Evolutionary conservation across 2,888 invertebrate species (phyloP).

Genomic region (Tolmerus cingulatus): DNA sequence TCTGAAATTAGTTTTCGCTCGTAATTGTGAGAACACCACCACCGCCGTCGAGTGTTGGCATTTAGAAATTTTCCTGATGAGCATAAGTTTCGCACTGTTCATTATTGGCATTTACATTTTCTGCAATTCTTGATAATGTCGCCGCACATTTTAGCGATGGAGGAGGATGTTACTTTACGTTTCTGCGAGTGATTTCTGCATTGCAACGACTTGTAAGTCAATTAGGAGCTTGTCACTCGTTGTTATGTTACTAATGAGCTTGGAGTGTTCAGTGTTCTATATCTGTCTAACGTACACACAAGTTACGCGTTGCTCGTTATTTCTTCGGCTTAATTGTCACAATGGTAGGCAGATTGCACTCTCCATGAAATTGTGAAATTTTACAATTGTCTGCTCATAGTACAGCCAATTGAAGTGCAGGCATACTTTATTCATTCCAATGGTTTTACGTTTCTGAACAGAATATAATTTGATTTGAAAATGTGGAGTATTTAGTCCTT

Average conservation of each 20-base stretch:
- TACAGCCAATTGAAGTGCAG: not conserved
- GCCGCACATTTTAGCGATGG: not conserved
- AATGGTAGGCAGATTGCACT: not conserved
- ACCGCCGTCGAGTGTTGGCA: not conserved
- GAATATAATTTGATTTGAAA: not conserved
- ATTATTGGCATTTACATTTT: not conserved
- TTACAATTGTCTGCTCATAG: not conserved
- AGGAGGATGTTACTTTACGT: not conserved
- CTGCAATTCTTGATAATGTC: not conserved
- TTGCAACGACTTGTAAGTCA: not conserved
- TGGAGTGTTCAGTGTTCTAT: not conserved
- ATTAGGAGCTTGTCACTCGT: not conserved
- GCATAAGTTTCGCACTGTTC: not conserved
- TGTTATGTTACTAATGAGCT: not conserved
- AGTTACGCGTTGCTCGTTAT: not conserved
- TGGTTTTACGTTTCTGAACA: not conserved
- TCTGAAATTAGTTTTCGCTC: conserved; percentile 13
- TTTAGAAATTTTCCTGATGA: not conserved
- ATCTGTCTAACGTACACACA: not conserved
- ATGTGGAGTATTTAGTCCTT: not conserved
- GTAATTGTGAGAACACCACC: not conserved
- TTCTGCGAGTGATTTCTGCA: not conserved
- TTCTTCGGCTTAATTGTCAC: not conserved
- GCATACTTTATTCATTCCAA: not conserved
- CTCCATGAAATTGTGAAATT: not conserved